A percentile compares a stretch with the other conserved stretches of the same genome.
These are phyloP conservation scores for Scelioninae gen. 2 DNA, from an alignment of 2,888 invertebrate genomes.

Conservation along the genomic window DNA sequence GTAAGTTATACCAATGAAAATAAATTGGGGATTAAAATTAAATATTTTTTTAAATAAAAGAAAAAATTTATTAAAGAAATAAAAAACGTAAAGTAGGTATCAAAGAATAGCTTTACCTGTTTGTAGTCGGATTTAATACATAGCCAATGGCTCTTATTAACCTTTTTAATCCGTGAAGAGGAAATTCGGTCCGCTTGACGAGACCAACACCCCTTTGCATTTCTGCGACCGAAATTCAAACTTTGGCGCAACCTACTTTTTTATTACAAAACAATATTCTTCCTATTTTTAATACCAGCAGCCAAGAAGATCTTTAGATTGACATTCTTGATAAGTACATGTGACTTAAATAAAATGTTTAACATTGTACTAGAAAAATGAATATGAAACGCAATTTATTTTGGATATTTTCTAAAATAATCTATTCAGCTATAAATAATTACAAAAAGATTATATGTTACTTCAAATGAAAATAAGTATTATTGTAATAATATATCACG, in stretches of 20 bases:
- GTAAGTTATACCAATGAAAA: no score
- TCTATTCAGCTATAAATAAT: no score
- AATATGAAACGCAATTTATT: no score
- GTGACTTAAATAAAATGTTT: not conserved
- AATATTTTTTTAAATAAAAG: not conserved
- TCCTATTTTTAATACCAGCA: conserved; percentile 1
- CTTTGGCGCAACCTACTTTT: conserved; percentile 14
- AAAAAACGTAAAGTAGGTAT: not conserved
- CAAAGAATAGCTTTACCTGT: conserved; percentile 12
- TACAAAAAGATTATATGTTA: no score
- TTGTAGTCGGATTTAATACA: conserved; percentile 3
- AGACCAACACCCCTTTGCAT: conserved; percentile 45
- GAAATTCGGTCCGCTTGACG: conserved; percentile 68
- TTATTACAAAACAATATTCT: conserved; percentile 13
- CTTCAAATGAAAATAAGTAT: no score
- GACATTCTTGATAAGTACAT: not conserved
- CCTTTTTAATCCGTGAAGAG: conserved; percentile 70
- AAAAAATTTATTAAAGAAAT: not conserved
- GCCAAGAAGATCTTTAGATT: not conserved
- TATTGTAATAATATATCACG: no score
- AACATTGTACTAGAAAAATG: no score
- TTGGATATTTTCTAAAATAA: no score
- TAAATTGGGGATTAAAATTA: not conserved
- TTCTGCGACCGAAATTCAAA: conserved; percentile 27
- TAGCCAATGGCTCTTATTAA: conserved; percentile 62